Base-by-base conservation (phyloP, 2,888 invertebrate species). In the Orthosia gracilis region DNA sequence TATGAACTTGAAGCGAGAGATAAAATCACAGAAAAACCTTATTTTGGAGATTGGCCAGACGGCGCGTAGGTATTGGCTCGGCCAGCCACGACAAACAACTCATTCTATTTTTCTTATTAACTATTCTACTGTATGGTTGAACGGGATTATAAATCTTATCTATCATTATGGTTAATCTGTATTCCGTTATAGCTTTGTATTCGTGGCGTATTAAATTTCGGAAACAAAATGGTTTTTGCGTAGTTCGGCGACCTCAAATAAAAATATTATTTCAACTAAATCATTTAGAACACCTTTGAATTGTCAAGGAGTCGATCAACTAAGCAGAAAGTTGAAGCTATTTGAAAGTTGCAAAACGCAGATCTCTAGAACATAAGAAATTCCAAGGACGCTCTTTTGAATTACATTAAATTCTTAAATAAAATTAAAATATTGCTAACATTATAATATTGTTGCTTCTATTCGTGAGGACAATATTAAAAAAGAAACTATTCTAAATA, bases 21-120 rank as follows among this genome's bases (percentile, higher is more conserved):
- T 65, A 63, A 52, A 49, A 66, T 79, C 64, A 21, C 49, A 73
- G 55, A 26, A 26, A 47, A 52, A 49, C 64, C 63, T 64, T 49
- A 50, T 68, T 79, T 73, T 78, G 80, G 68, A 79, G 31, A 65
- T 23, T n/a, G 18, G 80, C 80, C 78, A 73, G 67, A 73, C n/a
- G 50, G 18, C 15, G 18, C n/a, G 52, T 78, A 40, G 50, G 40
- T 73, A 68, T 68, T 68, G 68, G 47, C 23, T 69, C 21, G 18
- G 31, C 63, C 45, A 66, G 58, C 58, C 58, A 58, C 52, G 66
- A 69, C 66, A 74, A 80, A 78, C 68, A 55, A 61, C n/a, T 45
- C 3, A 21, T 67, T 62, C 31, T 52, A 40, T 47, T 52, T 79
- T 64, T n/a, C 47, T 52, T 61, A 69, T 65, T 52, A 65, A 18